phyloP scores from a whole-genome alignment of 2,797 vertebrate genomes.

The Micrastur ruficollis region DNA sequence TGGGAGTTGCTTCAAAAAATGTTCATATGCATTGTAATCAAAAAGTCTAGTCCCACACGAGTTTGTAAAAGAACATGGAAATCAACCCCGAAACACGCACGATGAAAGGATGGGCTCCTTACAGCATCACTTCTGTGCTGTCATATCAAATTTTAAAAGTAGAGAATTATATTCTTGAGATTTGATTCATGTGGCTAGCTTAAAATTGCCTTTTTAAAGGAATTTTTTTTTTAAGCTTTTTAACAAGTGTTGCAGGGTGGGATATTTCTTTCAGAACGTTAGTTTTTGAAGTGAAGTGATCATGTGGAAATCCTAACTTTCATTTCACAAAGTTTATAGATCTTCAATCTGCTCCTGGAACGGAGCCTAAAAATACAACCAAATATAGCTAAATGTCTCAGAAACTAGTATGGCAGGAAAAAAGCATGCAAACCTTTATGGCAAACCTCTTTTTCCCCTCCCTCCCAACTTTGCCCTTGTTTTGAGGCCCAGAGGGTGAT shows the following conservation, averaged over 20 bases:
- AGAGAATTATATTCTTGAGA: background rate
- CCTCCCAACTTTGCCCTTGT: background rate
- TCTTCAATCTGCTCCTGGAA: conserved; percentile 42
- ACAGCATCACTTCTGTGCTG: background rate
- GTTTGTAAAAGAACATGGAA: background rate
- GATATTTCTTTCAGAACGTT: background rate
- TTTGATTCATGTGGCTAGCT: background rate
- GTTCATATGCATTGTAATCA: background rate
- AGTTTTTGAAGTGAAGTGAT: conserved; percentile 3
- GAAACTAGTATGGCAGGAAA: background rate
- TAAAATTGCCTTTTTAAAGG: background rate
- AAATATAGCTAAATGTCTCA: conserved; percentile 21
- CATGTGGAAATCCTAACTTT: background rate
- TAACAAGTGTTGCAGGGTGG: background rate
- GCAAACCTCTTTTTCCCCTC: background rate
- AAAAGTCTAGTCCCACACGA: background rate
- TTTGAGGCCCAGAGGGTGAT: background rate
- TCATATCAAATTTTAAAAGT: background rate
- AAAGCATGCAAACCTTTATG: background rate
- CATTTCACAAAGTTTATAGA: background rate
- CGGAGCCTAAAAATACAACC: background rate
- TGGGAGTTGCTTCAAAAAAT: background rate
- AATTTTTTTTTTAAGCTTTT: too few relatives aligned
- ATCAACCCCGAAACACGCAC: background rate
- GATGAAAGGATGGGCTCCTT: background rate